These are phyloP conservation scores for Microtus ochrogaster DNA, from an alignment of 2,113 vertebrate genomes.

Conservation along the genomic window DNA sequence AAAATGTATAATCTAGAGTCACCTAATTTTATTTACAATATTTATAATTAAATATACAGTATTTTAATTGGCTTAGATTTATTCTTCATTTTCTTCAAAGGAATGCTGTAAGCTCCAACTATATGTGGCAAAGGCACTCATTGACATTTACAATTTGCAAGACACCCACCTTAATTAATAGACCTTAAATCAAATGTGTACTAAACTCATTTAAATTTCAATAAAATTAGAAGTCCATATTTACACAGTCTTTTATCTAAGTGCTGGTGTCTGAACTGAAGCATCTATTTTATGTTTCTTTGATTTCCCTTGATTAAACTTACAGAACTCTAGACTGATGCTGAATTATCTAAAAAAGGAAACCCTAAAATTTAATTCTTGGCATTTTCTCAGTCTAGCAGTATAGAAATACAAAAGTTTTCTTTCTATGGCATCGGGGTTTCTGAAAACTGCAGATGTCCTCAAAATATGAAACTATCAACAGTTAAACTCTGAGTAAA, in stretches of 20 bases:
- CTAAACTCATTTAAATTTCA: constrained; percentile 75
- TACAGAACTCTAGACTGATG: constrained; percentile 34
- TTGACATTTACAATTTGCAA: constrained; percentile 76
- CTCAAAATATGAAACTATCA: neutral
- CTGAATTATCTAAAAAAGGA: constrained; percentile 33
- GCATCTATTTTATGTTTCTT: constrained; percentile 69
- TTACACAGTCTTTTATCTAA: constrained; percentile 71
- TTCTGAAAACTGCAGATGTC: neutral
- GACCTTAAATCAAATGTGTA: constrained; percentile 70
- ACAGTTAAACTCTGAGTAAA: neutral
- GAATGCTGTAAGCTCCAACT: constrained; percentile 59
- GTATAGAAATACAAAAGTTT: constrained; percentile 3
- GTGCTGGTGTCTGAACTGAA: constrained; percentile 67
- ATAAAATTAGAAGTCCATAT: constrained; percentile 76
- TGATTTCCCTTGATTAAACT: constrained; percentile 71
- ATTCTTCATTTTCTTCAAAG: constrained; percentile 66
- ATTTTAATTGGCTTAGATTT: constrained; percentile 78
- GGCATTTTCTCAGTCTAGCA: constrained; percentile 21
- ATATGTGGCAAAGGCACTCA: constrained; percentile 47
- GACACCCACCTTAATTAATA: constrained; percentile 72
- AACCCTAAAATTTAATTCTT: constrained; percentile 46
- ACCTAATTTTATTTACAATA: constrained; percentile 69
- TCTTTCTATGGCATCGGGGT: neutral
- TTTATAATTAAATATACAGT: constrained; percentile 74
- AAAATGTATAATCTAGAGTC: constrained; percentile 26